Evolutionary conservation across 1,140 invertebrate genomes (phyloP), one percentile per base, ranked within the genome.

Genomic region (Drusus annulatus): DNA sequence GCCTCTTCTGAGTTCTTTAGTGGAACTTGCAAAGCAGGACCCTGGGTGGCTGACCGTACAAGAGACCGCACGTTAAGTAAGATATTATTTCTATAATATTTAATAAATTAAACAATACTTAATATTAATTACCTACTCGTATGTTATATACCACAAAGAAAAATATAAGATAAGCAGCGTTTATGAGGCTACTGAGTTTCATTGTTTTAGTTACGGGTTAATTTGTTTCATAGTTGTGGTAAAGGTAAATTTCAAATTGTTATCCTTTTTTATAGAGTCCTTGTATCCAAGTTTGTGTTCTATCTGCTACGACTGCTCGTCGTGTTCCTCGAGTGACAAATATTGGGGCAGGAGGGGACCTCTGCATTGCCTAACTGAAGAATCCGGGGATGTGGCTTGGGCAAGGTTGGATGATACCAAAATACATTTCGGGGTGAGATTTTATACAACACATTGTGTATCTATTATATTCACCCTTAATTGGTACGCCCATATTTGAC

Each of bases 301-400:
- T 2, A 87, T 94, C 13, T 96, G 95, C 84, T 90, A 92, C 16
- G 90, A 91, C 86, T 90, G 92, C 0, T 78, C 84, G 5, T 87
- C 84, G 19, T 97, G 95, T 84, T 93, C 92, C 17, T 86, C 88
- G 0, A 89, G 88, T 31, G 96, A 98, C 86, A 93, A 93, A 76
- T 97, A 95, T 88, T 95, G 94, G 90, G 96, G 96, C 1, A 91
- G 93, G 68, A 90, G 93, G 62, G 96, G 96, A 7, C 93, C 95
- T 0, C 88, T 97, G 1, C 88, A 93, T 21, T 98, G 97, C 85
- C 87, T 98, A 13, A 92, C 92, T 16, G 93, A 94, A 80, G 93
- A 93, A 19, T 89, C 89, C 4, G 96, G 95, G 0, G 94, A 97
- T 84, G 91, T 97, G 13, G 94, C 95, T 28, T 98, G 96, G 93